These are phyloP conservation scores for Xenopus tropicalis DNA, from an alignment of 2,113 vertebrate genomes.

Conservation along the genomic window UCB_Xtro_10.0 CM004445.2:98669001-98669500, in stretches of 20 bases:
- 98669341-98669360: conserved; percentile 46
- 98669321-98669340: conserved; percentile 43
- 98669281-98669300: conserved; percentile 45
- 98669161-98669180: no score
- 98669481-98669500: conserved; percentile 45
- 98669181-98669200: no score
- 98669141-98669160: no score
- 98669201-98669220: not conserved
- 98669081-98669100: not conserved
- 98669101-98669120: no score
- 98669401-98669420: conserved; percentile 45
- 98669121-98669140: no score
- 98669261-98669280: conserved; percentile 48
- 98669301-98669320: conserved; percentile 47
- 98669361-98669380: conserved; percentile 46
- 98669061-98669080: not conserved
- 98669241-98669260: conserved; percentile 46
- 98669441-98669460: conserved; percentile 43
- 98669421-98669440: conserved; percentile 39
- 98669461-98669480: conserved; percentile 41
- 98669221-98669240: conserved; percentile 19
- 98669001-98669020: not conserved
- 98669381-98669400: conserved; percentile 40
- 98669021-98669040: not conserved
- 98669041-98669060: not conserved